These are phyloP conservation scores for Magallana ariakensis DNA, from an alignment of 1,140 invertebrate genomes.

Conservation along the genomic window DNA sequence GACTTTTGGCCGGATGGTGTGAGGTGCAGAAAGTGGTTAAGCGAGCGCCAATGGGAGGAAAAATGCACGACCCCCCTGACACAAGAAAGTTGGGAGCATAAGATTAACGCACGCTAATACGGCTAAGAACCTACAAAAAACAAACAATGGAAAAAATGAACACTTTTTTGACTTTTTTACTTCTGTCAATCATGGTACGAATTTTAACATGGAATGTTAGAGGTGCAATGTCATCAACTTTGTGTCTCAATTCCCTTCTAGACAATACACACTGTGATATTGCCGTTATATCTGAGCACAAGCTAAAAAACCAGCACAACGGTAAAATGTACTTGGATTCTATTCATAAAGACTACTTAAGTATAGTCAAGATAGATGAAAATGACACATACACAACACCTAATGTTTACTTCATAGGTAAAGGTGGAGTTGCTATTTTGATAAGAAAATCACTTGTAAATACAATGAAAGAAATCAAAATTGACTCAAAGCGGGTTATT, in stretches of 20 bases:
- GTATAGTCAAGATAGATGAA: conserved; percentile 2
- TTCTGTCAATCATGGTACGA: neutral
- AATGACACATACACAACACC: neutral
- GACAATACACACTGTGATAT: conserved; percentile 31
- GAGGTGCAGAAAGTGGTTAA: conserved; percentile 28
- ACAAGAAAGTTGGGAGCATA: neutral
- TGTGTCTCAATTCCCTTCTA: conserved; percentile 18
- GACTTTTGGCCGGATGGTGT: conserved; percentile 42
- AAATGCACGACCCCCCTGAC: neutral
- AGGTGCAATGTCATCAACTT: conserved; percentile 24
- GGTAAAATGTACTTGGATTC: neutral
- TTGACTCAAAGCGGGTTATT: conserved; percentile 34
- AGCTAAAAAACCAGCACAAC: neutral
- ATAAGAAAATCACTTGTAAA: conserved; percentile 21
- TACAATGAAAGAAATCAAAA: conserved; percentile 37
- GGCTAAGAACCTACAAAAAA: neutral
- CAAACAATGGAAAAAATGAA: no score
- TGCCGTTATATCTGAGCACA: conserved; percentile 37
- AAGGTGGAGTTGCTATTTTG: conserved; percentile 40
- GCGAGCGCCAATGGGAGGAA: conserved; percentile 33
- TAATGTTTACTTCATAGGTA: neutral
- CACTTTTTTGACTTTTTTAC: neutral
- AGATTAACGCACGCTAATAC: neutral
- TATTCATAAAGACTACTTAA: conserved; percentile 20
- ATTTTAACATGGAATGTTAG: conserved; percentile 46